Percentiles rank a stretch among this genome's conserved stretches.
Conservation (phyloP, 1,140 invertebrate genomes). For the Macrostomum lignano region DNA sequence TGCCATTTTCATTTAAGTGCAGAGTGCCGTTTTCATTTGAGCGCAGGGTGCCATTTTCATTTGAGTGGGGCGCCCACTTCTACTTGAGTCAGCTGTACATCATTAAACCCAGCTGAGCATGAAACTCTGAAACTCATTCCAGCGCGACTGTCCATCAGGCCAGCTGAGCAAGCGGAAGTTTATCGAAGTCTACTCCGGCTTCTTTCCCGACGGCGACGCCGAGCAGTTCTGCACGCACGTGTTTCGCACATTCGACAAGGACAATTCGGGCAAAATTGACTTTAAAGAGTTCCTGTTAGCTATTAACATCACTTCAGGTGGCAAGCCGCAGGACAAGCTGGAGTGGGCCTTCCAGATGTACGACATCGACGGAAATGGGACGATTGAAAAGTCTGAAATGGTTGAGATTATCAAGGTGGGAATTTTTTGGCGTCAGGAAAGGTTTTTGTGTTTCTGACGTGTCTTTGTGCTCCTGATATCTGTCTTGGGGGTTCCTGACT, state of each 20-base stretch:
- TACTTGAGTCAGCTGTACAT: too few species aligned
- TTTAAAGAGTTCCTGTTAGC: constrained; percentile 31
- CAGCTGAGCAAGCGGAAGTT: constrained; percentile 5
- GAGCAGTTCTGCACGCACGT: constrained; percentile 11
- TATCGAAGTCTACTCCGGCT: constrained; percentile 5
- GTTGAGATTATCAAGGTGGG: constrained; percentile 35
- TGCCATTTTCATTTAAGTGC: too few species aligned
- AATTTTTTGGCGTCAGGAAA: too few species aligned
- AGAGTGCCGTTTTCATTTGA: too few species aligned
- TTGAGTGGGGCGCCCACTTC: too few species aligned
- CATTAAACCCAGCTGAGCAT: too few species aligned
- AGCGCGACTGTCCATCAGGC: constrained; percentile 4
- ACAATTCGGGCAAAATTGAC: constrained; percentile 11
- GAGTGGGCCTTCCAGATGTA: constrained; percentile 93
- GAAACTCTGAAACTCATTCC: too few species aligned
- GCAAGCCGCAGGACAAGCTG: constrained; percentile 83
- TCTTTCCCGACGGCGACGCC: constrained; percentile 11
- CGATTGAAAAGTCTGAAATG: constrained; percentile 69
- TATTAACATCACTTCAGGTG: constrained; percentile 85
- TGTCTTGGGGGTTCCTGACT: too few species aligned
- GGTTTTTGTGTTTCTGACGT: too few species aligned
- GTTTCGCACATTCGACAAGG: constrained; percentile 11
- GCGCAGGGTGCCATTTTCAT: too few species aligned
- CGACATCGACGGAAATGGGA: constrained; percentile 94
- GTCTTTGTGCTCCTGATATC: too few species aligned